phyloP scores from a whole-genome alignment of 92 coral and sea anemone genomes.

The Ricordea florida region DNA sequence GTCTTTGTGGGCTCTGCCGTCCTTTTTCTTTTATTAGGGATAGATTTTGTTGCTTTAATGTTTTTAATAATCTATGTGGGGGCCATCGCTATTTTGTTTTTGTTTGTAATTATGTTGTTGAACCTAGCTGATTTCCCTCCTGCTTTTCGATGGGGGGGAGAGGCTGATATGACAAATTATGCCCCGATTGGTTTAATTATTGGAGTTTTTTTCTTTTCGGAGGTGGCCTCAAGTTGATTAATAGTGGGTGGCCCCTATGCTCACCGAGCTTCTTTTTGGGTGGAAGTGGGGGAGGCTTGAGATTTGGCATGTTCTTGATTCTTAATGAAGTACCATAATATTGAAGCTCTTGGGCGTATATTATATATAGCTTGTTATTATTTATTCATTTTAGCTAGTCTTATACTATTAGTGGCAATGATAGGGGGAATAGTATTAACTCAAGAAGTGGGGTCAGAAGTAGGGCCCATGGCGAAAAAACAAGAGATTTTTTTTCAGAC shows the following conservation, averaged over 20 bases:
- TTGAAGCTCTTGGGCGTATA: slow-evolving; percentile 72
- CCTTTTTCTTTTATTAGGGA: slow-evolving; percentile 71
- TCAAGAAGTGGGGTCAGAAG: slow-evolving; percentile 69
- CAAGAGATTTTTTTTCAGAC: slow-evolving; percentile 79
- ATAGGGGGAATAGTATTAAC: slow-evolving; percentile 77
- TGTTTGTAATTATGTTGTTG: slow-evolving; percentile 80
- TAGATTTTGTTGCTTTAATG: slow-evolving; percentile 74
- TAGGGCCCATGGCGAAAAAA: slow-evolving; percentile 72
- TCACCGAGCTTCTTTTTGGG: slow-evolving; percentile 53
- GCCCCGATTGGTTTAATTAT: slow-evolving; percentile 71
- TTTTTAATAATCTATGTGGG: slow-evolving; percentile 79
- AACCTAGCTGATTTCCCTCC: slow-evolving; percentile 78
- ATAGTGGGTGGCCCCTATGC: slow-evolving; percentile 71
- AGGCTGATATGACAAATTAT: slow-evolving; percentile 82
- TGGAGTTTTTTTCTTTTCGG: slow-evolving; percentile 75
- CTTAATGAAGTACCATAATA: slow-evolving; percentile 64
- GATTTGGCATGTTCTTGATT: slow-evolving; percentile 61
- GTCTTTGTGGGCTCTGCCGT: slow-evolving; percentile 78
- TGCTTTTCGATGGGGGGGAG: slow-evolving; percentile 71
- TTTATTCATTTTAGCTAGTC: slow-evolving; percentile 72
- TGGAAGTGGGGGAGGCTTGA: slow-evolving; percentile 44
- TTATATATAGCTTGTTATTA: slow-evolving; percentile 67
- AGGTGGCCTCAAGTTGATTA: slow-evolving; percentile 73
- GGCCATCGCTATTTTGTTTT: slow-evolving; percentile 77
- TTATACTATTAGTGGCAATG: slow-evolving; percentile 75